Conservation (phyloP, 2,888 invertebrate genomes). For the Margaritifera margaritifera region DNA sequence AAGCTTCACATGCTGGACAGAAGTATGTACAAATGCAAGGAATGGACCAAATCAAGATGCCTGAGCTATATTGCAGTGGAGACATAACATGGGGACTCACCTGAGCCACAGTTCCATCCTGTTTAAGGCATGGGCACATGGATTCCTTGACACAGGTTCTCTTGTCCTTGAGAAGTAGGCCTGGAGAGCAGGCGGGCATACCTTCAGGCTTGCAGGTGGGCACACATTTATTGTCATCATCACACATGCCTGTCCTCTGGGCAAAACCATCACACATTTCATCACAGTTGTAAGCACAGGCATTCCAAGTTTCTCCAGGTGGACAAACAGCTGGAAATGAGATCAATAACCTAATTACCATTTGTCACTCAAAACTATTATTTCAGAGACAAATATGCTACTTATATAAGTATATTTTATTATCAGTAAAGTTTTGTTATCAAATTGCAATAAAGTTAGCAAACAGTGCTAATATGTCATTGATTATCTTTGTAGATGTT, state of each 20-base stretch:
- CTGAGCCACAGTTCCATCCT: conserved; percentile 80
- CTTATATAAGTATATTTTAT: too few species aligned
- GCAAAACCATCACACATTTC: conserved; percentile 44
- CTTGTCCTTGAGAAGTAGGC: conserved; percentile 80
- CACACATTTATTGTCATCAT: conserved; percentile 66
- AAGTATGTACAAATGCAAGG: too few species aligned
- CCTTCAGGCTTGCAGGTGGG: conserved; percentile 48
- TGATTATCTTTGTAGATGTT: too few species aligned
- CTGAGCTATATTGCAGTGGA: too few species aligned
- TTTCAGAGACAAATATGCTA: too few species aligned
- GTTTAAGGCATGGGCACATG: conserved; percentile 85
- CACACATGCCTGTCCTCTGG: conserved; percentile 38
- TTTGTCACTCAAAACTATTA: too few species aligned
- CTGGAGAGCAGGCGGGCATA: conserved; percentile 43
- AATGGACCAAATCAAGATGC: too few species aligned
- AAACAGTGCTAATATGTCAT: too few species aligned
- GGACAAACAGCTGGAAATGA: conserved; percentile 59
- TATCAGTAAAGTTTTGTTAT: too few species aligned
- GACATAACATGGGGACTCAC: conserved; percentile 69
- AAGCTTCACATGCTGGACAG: too few species aligned
- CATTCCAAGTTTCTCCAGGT: conserved; percentile 74
- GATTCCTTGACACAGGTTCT: conserved; percentile 81
- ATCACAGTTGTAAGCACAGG: conserved; percentile 61
- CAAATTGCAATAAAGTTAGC: too few species aligned
- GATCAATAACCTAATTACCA: not conserved